Evolutionary conservation across 2,797 vertebrate species (phyloP), one percentile per base, ranked within the genome.

Genomic region (Caiman crocodilus): DNA sequence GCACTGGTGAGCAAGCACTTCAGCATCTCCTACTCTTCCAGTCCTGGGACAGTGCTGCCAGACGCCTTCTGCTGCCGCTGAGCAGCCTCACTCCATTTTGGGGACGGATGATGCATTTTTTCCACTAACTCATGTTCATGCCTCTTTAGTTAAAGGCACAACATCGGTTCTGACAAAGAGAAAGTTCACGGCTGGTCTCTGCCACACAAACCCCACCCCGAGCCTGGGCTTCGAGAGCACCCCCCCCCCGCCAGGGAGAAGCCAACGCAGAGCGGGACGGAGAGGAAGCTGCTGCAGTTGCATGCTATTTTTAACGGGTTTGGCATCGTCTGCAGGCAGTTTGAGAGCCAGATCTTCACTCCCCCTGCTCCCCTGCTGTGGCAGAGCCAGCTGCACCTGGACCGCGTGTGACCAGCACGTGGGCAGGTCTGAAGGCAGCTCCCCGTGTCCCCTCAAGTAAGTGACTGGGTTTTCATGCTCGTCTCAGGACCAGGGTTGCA

Each of bases 241-340:
- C 87, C 90, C 91, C 96, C 93, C 93, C 88, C 90, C 91, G 90
- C 88, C 89, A 92, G 79, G 80, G 79, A 67, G 93, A 94, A 92
- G 73, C 58, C 2, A 1, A 73, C 65, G 83, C 42, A 1, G 1
- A 69, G 69, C 28, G 50, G 42, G 79, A 82, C 2, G 3, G 12
- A 80, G 90, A 94, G 84, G 92, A 96, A 96, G 84, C 63, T 65
- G 26, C 30, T 58, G 18, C 79, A 90, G 75, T 90, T 26, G 20
- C 21, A 28, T 5, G 4, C 56, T 60, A 42, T 76, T 94, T 92
- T 88, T 58, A 69, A 28, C 77, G 50, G 32, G 64, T 76, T 89
- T 85, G 1, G 0, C 65, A 82, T 93, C 0, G 0, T 26, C 76
- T 76, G n/a, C 57, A 59, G 25, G 32, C 57, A 10, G 0, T 0